phyloP scores from a whole-genome alignment of 2,113 vertebrate genomes.

The Thryonomys swinderianus region DNA sequence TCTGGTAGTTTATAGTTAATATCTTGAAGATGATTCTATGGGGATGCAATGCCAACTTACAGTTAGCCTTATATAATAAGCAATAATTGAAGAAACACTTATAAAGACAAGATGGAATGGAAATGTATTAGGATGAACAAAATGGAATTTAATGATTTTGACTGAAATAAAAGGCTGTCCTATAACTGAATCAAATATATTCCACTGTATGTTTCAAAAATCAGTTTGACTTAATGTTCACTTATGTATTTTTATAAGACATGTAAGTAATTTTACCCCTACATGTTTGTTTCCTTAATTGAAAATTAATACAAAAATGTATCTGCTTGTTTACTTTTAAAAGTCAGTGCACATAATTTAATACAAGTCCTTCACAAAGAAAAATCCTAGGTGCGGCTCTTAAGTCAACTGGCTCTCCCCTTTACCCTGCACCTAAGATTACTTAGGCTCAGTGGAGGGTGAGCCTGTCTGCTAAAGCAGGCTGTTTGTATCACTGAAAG shows the following conservation, averaged over 20 bases:
- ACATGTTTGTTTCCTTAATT: conserved; percentile 2
- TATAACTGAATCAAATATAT: conserved; percentile 16
- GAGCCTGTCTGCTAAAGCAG: not conserved
- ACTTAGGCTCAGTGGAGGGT: not conserved
- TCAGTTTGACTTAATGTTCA: conserved; percentile 23
- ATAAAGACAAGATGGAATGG: not conserved
- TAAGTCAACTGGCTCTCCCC: not conserved
- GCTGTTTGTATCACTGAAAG: not conserved
- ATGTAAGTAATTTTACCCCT: not conserved
- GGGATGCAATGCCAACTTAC: not conserved
- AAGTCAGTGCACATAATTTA: not conserved
- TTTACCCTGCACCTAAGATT: not conserved
- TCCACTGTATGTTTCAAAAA: conserved; percentile 8
- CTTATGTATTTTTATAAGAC: conserved; percentile 21
- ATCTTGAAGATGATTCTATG: not conserved
- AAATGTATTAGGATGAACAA: not conserved
- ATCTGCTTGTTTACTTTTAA: not conserved
- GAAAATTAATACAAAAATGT: no score
- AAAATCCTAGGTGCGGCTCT: not conserved
- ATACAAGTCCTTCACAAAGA: not conserved
- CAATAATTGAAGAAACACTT: not conserved
- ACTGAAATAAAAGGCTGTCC: not conserved
- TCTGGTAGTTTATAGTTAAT: not conserved
- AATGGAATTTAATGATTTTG: conserved; percentile 4
- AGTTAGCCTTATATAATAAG: not conserved